Evolutionary conservation across 1,140 invertebrate species (phyloP).

Genomic region (Aphelenchoides avenae): DNA sequence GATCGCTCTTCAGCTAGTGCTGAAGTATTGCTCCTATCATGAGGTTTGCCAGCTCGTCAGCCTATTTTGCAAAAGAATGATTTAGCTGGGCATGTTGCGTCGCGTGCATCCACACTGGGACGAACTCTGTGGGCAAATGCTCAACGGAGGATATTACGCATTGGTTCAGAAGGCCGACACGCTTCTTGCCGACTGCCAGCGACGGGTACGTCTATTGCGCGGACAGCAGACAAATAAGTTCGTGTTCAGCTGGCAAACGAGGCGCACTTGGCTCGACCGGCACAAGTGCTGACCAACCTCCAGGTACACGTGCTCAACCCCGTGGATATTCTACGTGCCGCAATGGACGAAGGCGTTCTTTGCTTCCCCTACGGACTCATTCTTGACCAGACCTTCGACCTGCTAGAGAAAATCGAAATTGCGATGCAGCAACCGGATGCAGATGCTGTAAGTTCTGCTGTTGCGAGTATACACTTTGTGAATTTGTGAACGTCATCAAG

Average conservation of each 20-base stretch:
- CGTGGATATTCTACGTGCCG: slow-evolving; percentile 54
- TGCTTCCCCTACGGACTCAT: slow-evolving; percentile 57
- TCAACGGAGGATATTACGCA: slow-evolving; percentile 52
- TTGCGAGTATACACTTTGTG: background rate
- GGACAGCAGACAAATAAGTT: slow-evolving; percentile 6
- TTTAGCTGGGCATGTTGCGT: slow-evolving; percentile 38
- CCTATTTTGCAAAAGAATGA: background rate
- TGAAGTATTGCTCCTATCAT: slow-evolving; percentile 19
- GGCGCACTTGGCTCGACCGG: slow-evolving; percentile 26
- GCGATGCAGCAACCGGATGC: slow-evolving; percentile 35
- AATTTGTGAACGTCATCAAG: slow-evolving; percentile 3
- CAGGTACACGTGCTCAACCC: slow-evolving; percentile 59
- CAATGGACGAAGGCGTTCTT: slow-evolving; percentile 57
- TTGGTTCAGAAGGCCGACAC: slow-evolving; percentile 52
- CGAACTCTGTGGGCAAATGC: slow-evolving; percentile 53
- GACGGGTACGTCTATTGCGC: slow-evolving; percentile 22
- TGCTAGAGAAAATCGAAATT: slow-evolving; percentile 44
- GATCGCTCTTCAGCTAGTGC: slow-evolving; percentile 18
- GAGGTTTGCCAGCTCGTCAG: slow-evolving; percentile 3
- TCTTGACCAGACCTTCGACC: slow-evolving; percentile 46
- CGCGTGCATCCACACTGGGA: slow-evolving; percentile 48
- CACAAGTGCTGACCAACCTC: slow-evolving; percentile 49
- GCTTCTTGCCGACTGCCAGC: slow-evolving; percentile 49
- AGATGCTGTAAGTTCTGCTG: slow-evolving; percentile 29
- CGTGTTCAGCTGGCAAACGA: slow-evolving; percentile 29